phyloP scores from a whole-genome alignment of 1,140 invertebrate genomes.

The Musca vetustissima region DNA sequence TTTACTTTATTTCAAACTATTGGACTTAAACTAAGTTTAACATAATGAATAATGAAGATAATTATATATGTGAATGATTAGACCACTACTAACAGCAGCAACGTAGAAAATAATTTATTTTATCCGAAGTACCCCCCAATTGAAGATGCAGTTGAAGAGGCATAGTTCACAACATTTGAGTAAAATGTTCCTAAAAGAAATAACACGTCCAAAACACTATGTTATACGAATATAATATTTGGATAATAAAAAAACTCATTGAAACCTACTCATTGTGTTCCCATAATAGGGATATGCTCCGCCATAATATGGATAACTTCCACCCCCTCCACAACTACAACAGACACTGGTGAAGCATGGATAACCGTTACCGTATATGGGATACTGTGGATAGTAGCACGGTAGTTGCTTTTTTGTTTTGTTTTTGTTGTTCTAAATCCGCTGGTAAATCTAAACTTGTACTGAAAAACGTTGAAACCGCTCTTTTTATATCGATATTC shows the following conservation, averaged over 20 bases:
- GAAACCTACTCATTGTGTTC: slow-evolving; percentile 45
- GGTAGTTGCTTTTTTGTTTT: no score
- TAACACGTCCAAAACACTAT: slow-evolving; percentile 51
- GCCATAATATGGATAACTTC: slow-evolving; percentile 38
- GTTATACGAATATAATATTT: slow-evolving; percentile 8
- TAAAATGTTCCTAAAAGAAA: slow-evolving; percentile 45
- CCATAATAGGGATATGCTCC: slow-evolving; percentile 39
- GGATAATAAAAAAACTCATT: neutral
- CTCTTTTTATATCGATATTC: no score
- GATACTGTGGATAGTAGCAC: slow-evolving; percentile 29
- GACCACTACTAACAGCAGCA: no score
- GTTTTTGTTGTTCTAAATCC: no score
- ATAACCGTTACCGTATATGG: slow-evolving; percentile 29
- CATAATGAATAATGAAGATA: neutral
- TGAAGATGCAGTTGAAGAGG: slow-evolving; percentile 34
- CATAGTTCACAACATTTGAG: slow-evolving; percentile 34
- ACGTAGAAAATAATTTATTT: neutral
- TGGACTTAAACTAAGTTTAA: neutral
- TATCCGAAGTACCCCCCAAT: slow-evolving; percentile 29
- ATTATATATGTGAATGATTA: neutral
- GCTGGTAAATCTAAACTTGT: no score
- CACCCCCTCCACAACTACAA: slow-evolving; percentile 4
- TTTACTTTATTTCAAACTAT: no score
- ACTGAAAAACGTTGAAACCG: no score
- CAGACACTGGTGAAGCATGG: slow-evolving; percentile 26